phyloP scores from a whole-genome alignment of 2,113 vertebrate genomes.

The Lethenteron camtschaticum region DNA sequence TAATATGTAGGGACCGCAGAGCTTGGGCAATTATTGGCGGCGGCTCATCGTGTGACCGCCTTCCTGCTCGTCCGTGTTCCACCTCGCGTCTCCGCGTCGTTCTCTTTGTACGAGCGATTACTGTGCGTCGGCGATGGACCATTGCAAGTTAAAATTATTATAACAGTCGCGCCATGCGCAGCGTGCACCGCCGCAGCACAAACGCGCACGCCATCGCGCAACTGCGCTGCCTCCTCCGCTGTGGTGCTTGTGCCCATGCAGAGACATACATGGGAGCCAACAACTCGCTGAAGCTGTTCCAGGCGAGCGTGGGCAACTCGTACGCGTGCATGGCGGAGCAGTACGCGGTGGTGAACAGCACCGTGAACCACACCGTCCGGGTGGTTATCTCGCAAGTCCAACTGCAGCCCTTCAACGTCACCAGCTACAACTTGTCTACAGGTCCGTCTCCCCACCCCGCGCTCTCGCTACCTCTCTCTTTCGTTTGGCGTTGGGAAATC shows the following conservation, averaged over 20 bases:
- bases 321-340: slow-evolving; percentile 57
- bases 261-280: slow-evolving; percentile 19
- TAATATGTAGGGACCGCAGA: too few relatives aligned
- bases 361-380: slow-evolving; percentile 20
- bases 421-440: slow-evolving; percentile 41
- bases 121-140: slow-evolving; percentile 25
- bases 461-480: too few relatives aligned
- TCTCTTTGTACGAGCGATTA: slow-evolving; percentile 21
- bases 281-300: slow-evolving; percentile 35
- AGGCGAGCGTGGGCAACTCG: slow-evolving; percentile 43
- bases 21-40: too few relatives aligned
- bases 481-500: too few relatives aligned
- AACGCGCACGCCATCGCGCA: too few relatives aligned
- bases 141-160: slow-evolving; percentile 12
- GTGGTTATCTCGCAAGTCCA: slow-evolving; percentile 51
- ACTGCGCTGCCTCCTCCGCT: too few relatives aligned
- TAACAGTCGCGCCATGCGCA: slow-evolving; percentile 6
- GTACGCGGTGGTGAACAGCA: slow-evolving; percentile 23
- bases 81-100: neutral
- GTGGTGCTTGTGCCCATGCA: slow-evolving; percentile 9
- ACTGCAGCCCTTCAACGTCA: slow-evolving; percentile 58
- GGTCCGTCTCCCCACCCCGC: slow-evolving; percentile 25
- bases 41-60: too few relatives aligned
- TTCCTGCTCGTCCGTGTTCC: too few relatives aligned
- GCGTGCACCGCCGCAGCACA: slow-evolving; percentile 7